These are phyloP conservation scores for Cryptophagus acutangulus DNA, from an alignment of 2,888 invertebrate species.

Conservation along the genomic window DNA sequence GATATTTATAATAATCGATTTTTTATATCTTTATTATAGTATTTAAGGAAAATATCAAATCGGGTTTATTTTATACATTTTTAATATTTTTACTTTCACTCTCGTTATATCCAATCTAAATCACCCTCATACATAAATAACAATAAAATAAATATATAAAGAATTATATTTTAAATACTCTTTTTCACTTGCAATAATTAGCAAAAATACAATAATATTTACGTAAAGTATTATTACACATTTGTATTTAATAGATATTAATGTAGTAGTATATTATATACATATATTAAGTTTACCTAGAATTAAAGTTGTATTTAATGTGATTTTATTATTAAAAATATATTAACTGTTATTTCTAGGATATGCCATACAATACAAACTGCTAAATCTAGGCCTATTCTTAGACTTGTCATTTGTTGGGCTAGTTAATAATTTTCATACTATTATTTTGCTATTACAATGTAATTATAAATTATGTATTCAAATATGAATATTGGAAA, in stretches of 20 bases:
- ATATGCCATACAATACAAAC: not conserved
- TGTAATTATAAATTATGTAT: too few relatives aligned
- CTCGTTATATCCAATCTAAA: too few relatives aligned
- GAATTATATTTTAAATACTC: constrained; percentile 42
- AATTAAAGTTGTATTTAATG: constrained; percentile 1
- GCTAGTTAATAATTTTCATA: not conserved
- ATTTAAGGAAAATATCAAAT: too few relatives aligned
- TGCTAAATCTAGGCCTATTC: too few relatives aligned
- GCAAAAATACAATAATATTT: constrained; percentile 2
- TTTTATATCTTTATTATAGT: too few relatives aligned
- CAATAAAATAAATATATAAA: constrained; percentile 23
- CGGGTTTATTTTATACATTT: too few relatives aligned
- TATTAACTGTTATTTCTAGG: not conserved
- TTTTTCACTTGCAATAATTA: constrained; percentile 40
- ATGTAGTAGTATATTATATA: too few relatives aligned
- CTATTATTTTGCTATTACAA: not conserved
- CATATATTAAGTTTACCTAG: too few relatives aligned
- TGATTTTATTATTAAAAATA: not conserved
- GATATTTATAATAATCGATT: too few relatives aligned
- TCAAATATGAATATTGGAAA: constrained; percentile 5
- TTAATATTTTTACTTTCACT: too few relatives aligned
- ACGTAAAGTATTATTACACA: constrained; percentile 1
- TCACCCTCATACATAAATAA: too few relatives aligned
- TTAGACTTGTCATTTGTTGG: too few relatives aligned
- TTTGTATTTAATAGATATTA: not conserved